Evolutionary conservation across 2,888 invertebrate genomes (phyloP).

Genomic region (Aromia moschata): DNA sequence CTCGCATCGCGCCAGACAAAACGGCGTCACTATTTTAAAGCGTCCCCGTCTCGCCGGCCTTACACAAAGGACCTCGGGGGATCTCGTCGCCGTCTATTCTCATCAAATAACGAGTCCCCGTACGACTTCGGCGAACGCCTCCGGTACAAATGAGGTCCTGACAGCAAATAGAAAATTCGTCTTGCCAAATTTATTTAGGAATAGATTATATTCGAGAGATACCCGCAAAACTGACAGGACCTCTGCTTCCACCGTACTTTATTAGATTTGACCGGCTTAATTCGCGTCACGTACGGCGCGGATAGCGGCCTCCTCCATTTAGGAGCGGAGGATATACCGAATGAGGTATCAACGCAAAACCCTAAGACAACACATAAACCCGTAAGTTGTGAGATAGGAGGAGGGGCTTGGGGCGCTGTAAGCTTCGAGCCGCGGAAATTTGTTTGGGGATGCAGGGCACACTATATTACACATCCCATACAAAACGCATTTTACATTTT

Average conservation of each 20-base stretch:
- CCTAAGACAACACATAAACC: slow-evolving; percentile 54
- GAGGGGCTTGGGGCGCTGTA: slow-evolving; percentile 36
- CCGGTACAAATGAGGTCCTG: slow-evolving; percentile 6
- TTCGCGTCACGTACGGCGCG: slow-evolving; percentile 54
- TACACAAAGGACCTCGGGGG: background rate
- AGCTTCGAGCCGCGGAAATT: slow-evolving; percentile 38
- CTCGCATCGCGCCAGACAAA: too few species aligned
- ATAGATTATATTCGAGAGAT: slow-evolving; percentile 19
- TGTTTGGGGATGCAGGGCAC: slow-evolving; percentile 42
- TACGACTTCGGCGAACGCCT: background rate
- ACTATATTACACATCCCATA: slow-evolving; percentile 32
- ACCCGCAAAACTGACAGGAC: slow-evolving; percentile 33
- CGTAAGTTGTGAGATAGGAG: slow-evolving; percentile 34
- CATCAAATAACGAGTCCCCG: slow-evolving; percentile 2
- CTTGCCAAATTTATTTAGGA: slow-evolving; percentile 15
- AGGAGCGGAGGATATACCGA: slow-evolving; percentile 53
- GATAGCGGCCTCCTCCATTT: slow-evolving; percentile 54
- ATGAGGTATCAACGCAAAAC: slow-evolving; percentile 54
- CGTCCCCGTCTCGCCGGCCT: background rate
- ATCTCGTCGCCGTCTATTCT: slow-evolving; percentile 4
- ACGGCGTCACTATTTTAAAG: too few species aligned
- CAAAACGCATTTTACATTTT: slow-evolving; percentile 38
- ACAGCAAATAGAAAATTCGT: slow-evolving; percentile 14
- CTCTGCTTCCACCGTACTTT: slow-evolving; percentile 48
- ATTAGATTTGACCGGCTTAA: slow-evolving; percentile 54